Base-by-base conservation (phyloP, 2,797 vertebrate genomes). In the Poeciliopsis gracilis region DNA sequence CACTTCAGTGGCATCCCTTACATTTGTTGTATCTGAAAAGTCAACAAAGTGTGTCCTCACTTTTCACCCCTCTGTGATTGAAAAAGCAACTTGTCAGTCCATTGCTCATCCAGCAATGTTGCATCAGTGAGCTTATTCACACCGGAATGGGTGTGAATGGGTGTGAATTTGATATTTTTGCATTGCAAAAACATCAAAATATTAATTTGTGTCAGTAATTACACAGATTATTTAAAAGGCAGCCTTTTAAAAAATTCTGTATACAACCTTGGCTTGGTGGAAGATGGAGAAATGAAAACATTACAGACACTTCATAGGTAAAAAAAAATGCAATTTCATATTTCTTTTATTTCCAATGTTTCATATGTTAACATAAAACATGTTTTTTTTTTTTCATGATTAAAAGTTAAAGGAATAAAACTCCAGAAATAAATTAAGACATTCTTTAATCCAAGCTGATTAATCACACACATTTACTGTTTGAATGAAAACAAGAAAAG, bases 111-210 rank as follows among this genome's bases (percentile, higher is more conserved):
- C 2, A 47, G 5, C n/a, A 47, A 67, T 49, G 78, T 90, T 89
- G 28, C 84, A 51, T 86, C 79, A 89, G 84, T 47, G 23, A 73
- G 63, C 9, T 5, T 23, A 59, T 20, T 38, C 61, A 38, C 25
- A 16, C n/a, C 61, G 0, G 10, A 0, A 77, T 13, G 23, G 46
- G 18, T n/a, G n/a, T n/a, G n/a, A n/a, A n/a, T n/a, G n/a, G n/a
- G n/a, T n/a, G n/a, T n/a, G n/a, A n/a, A n/a, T n/a, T n/a, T n/a
- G n/a, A n/a, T n/a, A n/a, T n/a, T n/a, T n/a, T n/a, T n/a, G 11
- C 2, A 1, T 36, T 51, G 9, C 46, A 30, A 23, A 30, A 3
- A n/a, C 23, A 69, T 43, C 1, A 11, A 69, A 69, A 25, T 25
- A 25, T 43, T 43, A 15, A 43, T 69, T n/a, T 25, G 12, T n/a